Percentiles rank a stretch among this genome's conserved stretches.
phyloP scores from a whole-genome alignment of 2,888 invertebrate genomes.

The Drosophila rubida region DNA sequence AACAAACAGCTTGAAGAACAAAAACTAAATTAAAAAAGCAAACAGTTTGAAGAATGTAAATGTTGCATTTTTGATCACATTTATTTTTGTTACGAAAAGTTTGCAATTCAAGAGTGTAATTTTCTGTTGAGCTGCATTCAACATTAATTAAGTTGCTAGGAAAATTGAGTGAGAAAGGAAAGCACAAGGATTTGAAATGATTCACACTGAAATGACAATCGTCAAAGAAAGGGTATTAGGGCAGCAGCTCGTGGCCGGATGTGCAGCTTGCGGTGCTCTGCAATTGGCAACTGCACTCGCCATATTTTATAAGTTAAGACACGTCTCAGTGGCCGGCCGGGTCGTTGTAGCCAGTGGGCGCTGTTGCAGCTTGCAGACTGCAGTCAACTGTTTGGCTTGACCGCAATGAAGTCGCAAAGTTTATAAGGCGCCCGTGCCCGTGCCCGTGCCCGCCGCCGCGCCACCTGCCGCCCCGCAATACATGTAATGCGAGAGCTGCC shows the following conservation, averaged over 20 bases:
- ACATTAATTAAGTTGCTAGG: too few relatives aligned
- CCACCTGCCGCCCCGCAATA: background rate
- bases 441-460: too few relatives aligned
- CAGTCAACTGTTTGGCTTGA: slow-evolving; percentile 53
- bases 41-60: too few relatives aligned
- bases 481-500: slow-evolving; percentile 9
- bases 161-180: too few relatives aligned
- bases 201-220: too few relatives aligned
- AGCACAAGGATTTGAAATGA: background rate
- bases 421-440: too few relatives aligned
- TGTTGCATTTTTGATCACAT: too few relatives aligned
- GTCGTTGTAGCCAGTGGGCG: slow-evolving; percentile 28
- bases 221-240: slow-evolving; percentile 1
- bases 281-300: slow-evolving; percentile 65
- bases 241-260: background rate
- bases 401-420: slow-evolving; percentile 73
- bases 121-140: too few relatives aligned
- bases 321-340: slow-evolving; percentile 77
- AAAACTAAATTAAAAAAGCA: too few relatives aligned
- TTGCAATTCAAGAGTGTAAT: too few relatives aligned
- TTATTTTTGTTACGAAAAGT: too few relatives aligned
- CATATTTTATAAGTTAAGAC: slow-evolving; percentile 76
- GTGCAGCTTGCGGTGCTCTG: slow-evolving; percentile 27
- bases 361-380: slow-evolving; percentile 29
- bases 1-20: too few relatives aligned